These are phyloP conservation scores for Procavia capensis DNA, from an alignment of 2,113 vertebrate species.

Conservation along the genomic window DNA sequence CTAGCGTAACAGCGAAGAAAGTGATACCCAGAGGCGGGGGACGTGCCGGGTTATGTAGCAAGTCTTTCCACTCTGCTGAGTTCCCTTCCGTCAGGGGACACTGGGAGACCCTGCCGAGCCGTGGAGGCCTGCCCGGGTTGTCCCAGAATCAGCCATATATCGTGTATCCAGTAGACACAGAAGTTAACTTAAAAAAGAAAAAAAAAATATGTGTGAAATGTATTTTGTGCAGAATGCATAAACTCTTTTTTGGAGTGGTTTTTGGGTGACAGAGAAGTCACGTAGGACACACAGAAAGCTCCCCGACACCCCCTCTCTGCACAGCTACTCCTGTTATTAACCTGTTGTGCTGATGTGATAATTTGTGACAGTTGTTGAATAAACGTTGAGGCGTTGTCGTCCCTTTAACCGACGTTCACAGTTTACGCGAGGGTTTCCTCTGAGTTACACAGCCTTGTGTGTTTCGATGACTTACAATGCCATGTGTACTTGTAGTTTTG, in stretches of 20 bases:
- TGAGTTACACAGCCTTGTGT: not conserved
- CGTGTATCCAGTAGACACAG: not conserved
- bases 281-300: not conserved
- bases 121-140: not conserved
- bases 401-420: not conserved
- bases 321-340: not conserved
- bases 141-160: rapidly evolving
- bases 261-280: not conserved
- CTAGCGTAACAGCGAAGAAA: not conserved
- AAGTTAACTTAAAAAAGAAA: not conserved
- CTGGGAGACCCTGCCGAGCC: not conserved
- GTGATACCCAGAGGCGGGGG: not conserved
- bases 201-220: not conserved
- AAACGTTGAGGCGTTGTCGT: too few species aligned
- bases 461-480: not conserved
- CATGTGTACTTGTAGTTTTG: not conserved
- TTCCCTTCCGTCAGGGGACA: not conserved
- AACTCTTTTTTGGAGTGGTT: not conserved
- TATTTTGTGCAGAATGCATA: not conserved
- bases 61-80: not conserved
- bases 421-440: not conserved
- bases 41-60: not conserved
- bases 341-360: not conserved
- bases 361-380: not conserved
- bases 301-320: not conserved